phyloP scores from a whole-genome alignment of 2,797 vertebrate species.

The Zalophus californianus region DNA sequence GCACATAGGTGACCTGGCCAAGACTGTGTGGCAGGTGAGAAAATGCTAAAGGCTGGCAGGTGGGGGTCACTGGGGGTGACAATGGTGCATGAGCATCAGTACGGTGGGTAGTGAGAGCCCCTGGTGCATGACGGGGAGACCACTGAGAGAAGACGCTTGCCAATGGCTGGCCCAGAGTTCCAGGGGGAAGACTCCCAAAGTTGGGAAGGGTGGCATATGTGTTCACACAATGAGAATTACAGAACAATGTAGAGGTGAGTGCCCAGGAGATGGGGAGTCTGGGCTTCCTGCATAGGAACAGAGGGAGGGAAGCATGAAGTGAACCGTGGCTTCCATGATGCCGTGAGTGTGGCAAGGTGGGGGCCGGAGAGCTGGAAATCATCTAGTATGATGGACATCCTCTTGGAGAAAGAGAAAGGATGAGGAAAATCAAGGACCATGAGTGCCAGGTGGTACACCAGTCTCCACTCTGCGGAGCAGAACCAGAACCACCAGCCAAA shows the following conservation, averaged over 20 bases:
- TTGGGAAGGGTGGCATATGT: not conserved
- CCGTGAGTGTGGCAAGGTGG: fast-evolving
- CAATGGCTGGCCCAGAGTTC: not conserved
- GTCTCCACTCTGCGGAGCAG: fast-evolving
- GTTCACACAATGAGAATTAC: not conserved
- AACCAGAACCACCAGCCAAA: fast-evolving
- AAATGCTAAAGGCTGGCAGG: not conserved
- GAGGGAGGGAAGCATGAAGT: fast-evolving
- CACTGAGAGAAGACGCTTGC: not conserved
- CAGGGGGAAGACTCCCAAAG: not conserved
- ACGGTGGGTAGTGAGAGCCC: not conserved
- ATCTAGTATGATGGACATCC: not conserved
- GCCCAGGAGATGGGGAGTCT: fast-evolving
- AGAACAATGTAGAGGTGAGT: fast-evolving
- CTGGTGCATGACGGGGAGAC: fast-evolving
- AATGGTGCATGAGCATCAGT: not conserved
- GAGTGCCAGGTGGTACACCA: fast-evolving
- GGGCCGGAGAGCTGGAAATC: fast-evolving
- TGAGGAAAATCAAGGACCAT: fast-evolving
- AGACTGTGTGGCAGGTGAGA: not conserved
- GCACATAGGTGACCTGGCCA: not conserved
- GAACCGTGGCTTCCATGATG: fast-evolving
- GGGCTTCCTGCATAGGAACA: not conserved
- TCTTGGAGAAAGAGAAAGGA: too few relatives aligned
- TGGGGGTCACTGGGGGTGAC: not conserved